Evolutionary conservation across 2,888 invertebrate species (phyloP), one percentile per base, ranked within the genome.

Genomic region (Tetrapedia diversipes): DNA sequence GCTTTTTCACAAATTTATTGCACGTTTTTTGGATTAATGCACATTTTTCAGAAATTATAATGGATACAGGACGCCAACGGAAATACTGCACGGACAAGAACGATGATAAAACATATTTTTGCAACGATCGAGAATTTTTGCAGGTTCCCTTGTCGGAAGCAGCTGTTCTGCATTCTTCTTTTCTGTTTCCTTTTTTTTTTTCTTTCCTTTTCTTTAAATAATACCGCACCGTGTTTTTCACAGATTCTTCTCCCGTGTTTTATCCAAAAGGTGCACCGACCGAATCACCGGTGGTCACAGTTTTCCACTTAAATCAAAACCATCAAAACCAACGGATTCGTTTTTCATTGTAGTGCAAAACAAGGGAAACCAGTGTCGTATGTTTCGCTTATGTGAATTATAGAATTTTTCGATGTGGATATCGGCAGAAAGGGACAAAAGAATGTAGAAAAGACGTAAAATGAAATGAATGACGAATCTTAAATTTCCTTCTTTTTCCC

Each of bases 91-190:
- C 34, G 8, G 11, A 45, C 10, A 6, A 39, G 27, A 22, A 2
- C n/a, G n/a, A n/a, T 29, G 29, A 60, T 39, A 14, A 29, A 49
- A 51, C n/a, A 57, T 43, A 34, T 82, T 81, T 82, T 69, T 64
- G 6, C 19, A 63, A 47, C 66, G 34, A 49, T 41, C 0, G 43
- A 51, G 45, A 2, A 29, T 74, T 74, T 81, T 79, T 82, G 19
- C 69, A 63, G 79, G 75, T 67, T 56, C n/a, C 45, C 29, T 66
- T 54, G 4, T 16, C 27, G 34, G 37, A 37, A 34, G 37, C 34
- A 54, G 27, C 24, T 19, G 41, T 11, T 19, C 11, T 0, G 7
- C 4, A 53, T 53, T 53, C n/a, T 43, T 71, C 22, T 49, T 47
- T 51, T 63, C 49, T 47, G 19, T 14, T 3, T 29, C 32, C 41